Evolutionary conservation across 2,888 invertebrate genomes (phyloP).

Genomic region (Papilio demoleus): DNA sequence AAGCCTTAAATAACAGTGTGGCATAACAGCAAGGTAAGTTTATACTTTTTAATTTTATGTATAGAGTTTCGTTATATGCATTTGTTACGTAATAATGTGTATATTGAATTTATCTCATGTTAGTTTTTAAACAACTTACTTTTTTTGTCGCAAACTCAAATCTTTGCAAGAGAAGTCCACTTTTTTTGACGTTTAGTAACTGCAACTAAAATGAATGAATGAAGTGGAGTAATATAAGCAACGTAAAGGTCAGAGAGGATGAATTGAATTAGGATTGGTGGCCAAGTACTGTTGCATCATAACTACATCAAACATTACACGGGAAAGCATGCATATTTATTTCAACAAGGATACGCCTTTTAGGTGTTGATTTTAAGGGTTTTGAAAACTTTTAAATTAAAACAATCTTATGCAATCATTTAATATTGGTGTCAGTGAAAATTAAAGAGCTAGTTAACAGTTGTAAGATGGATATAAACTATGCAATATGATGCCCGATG

Average conservation of each 20-base stretch:
- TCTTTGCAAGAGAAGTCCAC: too few relatives aligned
- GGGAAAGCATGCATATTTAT: too few relatives aligned
- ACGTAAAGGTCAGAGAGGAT: slow-evolving; percentile 6
- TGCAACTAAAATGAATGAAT: not conserved
- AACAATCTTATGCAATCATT: too few relatives aligned
- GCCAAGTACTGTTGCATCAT: not conserved
- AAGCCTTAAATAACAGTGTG: slow-evolving; percentile 23
- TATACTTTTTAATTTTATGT: slow-evolving; percentile 22
- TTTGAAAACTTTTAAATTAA: too few relatives aligned
- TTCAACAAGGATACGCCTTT: too few relatives aligned
- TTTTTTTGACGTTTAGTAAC: too few relatives aligned
- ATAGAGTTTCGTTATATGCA: slow-evolving; percentile 21
- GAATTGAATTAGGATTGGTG: slow-evolving; percentile 9
- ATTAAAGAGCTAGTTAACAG: not conserved
- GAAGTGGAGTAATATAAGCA: not conserved
- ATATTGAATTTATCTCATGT: not conserved
- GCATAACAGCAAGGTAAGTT: slow-evolving; percentile 16
- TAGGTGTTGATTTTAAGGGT: too few relatives aligned
- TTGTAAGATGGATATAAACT: not conserved
- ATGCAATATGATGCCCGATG: slow-evolving; percentile 51
- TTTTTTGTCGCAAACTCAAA: too few relatives aligned
- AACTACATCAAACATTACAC: not conserved
- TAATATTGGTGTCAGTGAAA: not conserved
- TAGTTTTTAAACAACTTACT: not conserved
- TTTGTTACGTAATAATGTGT: not conserved